Conservation (phyloP, 2,113 vertebrate genomes). For the Parus major region DNA sequence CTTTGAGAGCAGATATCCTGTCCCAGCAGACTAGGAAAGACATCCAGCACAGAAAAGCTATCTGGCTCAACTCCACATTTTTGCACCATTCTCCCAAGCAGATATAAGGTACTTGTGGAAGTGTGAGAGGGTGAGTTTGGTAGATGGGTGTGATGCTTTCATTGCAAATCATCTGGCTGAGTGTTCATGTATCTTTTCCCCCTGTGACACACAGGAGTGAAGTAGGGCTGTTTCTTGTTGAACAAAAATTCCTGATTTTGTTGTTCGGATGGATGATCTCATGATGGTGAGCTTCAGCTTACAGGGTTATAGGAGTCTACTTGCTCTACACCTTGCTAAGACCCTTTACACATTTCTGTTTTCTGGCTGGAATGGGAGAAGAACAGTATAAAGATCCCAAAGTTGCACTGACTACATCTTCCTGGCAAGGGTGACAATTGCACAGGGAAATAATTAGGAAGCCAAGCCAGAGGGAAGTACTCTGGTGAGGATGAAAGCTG, state of each 20-base stretch:
- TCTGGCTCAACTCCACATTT: not conserved
- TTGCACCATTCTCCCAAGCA: not conserved
- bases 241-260: not conserved
- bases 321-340: not conserved
- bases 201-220: not conserved
- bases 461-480: not conserved
- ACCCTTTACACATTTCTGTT: not conserved
- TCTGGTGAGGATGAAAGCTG: not conserved
- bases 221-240: not conserved
- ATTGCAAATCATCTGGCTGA: not conserved
- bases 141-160: not conserved
- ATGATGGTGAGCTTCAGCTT: not conserved
- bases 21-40: not conserved
- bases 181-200: not conserved
- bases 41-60: not conserved
- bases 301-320: too few relatives aligned
- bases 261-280: not conserved
- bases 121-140: not conserved
- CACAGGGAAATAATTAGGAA: not conserved
- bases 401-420: not conserved
- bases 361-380: not conserved
- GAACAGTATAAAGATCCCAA: not conserved
- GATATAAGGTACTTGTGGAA: not conserved
- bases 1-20: not conserved
- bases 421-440: not conserved